phyloP scores from a whole-genome alignment of 2,888 invertebrate species.

The Ophion slaviceki region DNA sequence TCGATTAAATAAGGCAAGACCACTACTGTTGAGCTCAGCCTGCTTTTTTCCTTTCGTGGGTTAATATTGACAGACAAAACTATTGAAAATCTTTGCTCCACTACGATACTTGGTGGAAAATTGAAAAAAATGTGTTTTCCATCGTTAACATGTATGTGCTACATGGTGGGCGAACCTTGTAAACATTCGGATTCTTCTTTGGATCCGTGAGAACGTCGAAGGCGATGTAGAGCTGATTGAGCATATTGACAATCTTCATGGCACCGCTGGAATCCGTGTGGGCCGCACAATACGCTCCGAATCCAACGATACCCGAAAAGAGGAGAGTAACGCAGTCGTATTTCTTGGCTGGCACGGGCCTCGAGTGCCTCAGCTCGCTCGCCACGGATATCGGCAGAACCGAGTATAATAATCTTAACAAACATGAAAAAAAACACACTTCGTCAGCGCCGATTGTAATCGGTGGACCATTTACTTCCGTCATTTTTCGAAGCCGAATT shows the following conservation, averaged over 20 bases:
- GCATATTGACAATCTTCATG: conserved; percentile 97
- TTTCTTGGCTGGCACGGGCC: conserved; percentile 94
- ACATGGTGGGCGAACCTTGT: conserved; percentile 88
- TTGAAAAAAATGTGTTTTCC: conserved; percentile 3
- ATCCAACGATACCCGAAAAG: conserved; percentile 97
- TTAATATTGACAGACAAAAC: not conserved
- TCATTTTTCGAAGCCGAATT: not conserved
- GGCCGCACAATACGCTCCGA: conserved; percentile 94
- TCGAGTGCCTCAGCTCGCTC: conserved; percentile 95
- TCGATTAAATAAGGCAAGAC: no score
- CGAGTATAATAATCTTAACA: conserved; percentile 93
- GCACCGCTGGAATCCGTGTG: conserved; percentile 96
- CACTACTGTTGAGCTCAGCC: no score
- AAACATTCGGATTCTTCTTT: conserved; percentile 95
- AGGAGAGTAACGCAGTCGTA: conserved; percentile 96
- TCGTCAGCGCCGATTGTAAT: not conserved
- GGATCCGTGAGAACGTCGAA: conserved; percentile 97
- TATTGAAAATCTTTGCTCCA: not conserved
- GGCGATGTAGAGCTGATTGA: conserved; percentile 96
- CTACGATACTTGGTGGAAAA: not conserved
- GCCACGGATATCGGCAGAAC: conserved; percentile 97
- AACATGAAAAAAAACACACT: conserved; percentile 11
- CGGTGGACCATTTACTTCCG: not conserved
- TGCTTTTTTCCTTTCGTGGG: no score
- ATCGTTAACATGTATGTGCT: not conserved